These are phyloP conservation scores for Dasyprocta punctata DNA, from an alignment of 2,113 vertebrate species.

Conservation along the genomic window DNA sequence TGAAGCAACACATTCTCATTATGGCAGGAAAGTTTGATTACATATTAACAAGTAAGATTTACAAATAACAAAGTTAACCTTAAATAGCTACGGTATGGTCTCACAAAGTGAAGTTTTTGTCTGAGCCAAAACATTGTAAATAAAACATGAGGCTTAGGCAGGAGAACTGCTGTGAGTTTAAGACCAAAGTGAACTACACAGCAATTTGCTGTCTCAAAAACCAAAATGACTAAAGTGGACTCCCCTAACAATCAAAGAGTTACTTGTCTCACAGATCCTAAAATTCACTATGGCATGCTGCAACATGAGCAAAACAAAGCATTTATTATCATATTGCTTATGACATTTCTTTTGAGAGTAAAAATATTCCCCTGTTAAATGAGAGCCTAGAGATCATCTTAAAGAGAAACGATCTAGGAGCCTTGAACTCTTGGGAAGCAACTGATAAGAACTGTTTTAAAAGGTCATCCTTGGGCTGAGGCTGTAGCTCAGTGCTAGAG, in stretches of 20 bases:
- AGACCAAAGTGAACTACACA: background rate
- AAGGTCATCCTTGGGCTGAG: background rate
- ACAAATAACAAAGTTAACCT: conserved; percentile 41
- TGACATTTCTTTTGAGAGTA: background rate
- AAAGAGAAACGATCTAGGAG: background rate
- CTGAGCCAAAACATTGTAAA: conserved; percentile 9
- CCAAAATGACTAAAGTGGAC: background rate
- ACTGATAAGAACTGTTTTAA: background rate
- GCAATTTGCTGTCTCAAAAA: background rate
- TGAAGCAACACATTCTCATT: background rate
- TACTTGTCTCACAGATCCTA: background rate
- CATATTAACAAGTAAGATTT: conserved; percentile 12
- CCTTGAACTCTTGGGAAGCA: background rate
- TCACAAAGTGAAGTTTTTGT: conserved; percentile 16
- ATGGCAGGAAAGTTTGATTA: background rate
- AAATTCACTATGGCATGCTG: background rate
- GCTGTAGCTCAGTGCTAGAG: background rate
- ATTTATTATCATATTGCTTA: background rate
- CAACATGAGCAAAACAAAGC: background rate
- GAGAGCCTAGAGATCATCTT: background rate
- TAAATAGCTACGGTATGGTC: background rate
- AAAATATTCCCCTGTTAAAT: background rate
- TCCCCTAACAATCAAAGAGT: background rate
- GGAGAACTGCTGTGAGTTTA: background rate
- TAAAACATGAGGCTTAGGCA: background rate